Evolutionary conservation across 2,797 vertebrate species (phyloP).

Genomic region (Malacoctenus gilli): DNA sequence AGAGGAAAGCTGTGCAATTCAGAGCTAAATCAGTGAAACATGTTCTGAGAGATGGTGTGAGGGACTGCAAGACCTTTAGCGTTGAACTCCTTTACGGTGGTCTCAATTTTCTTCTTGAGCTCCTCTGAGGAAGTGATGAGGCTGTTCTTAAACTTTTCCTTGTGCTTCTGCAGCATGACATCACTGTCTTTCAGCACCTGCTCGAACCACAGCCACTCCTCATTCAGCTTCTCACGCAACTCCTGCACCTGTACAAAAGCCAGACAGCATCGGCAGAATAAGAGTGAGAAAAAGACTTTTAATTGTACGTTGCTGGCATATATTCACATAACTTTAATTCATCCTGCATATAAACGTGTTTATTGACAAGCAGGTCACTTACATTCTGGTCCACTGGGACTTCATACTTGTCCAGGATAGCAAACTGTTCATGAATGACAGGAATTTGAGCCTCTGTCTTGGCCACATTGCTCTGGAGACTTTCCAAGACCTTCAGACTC

Average conservation of each 20-base stretch:
- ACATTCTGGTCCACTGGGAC: slow-evolving; percentile 81
- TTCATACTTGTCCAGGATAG: slow-evolving; percentile 89
- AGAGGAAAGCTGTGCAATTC: background rate
- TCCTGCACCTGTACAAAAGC: slow-evolving; percentile 79
- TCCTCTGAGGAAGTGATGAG: slow-evolving; percentile 83
- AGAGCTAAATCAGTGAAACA: too few species aligned
- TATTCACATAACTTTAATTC: too few species aligned
- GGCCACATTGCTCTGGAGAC: slow-evolving; percentile 77
- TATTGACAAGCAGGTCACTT: slow-evolving; percentile 5
- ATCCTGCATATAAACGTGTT: background rate
- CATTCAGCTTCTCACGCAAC: slow-evolving; percentile 77
- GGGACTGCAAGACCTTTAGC: slow-evolving; percentile 66
- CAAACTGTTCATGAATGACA: slow-evolving; percentile 88
- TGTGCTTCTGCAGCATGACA: slow-evolving; percentile 81
- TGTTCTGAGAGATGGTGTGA: background rate
- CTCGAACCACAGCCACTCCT: slow-evolving; percentile 86
- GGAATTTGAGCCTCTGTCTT: slow-evolving; percentile 83
- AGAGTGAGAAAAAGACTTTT: too few species aligned
- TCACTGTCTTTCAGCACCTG: slow-evolving; percentile 84
- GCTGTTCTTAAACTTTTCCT: slow-evolving; percentile 85
- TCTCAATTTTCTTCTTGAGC: slow-evolving; percentile 84
- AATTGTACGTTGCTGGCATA: too few species aligned
- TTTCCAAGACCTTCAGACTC: slow-evolving; percentile 81
- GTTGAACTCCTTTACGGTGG: slow-evolving; percentile 80
- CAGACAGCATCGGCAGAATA: background rate